A percentile compares a stretch with the other conserved stretches of the same genome.
These are phyloP conservation scores for Paradoxurus hermaphroditus DNA, from an alignment of 2,113 vertebrate species.

Conservation along the genomic window DNA sequence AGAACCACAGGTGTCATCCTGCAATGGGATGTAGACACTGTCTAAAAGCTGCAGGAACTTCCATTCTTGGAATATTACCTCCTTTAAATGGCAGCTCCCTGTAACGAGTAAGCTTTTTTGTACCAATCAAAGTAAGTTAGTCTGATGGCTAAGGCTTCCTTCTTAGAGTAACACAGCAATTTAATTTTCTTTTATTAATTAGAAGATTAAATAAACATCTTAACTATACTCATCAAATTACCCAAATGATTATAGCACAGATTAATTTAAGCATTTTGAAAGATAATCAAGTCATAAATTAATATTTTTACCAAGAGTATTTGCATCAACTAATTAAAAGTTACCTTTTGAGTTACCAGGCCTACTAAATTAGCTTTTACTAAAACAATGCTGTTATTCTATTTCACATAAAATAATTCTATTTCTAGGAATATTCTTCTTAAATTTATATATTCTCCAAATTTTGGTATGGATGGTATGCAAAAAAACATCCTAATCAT, in stretches of 20 bases:
- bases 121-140: not conserved
- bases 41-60: not conserved
- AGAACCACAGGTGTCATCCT: not conserved
- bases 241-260: not conserved
- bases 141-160: not conserved
- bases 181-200: slow-evolving; percentile 44
- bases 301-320: not conserved
- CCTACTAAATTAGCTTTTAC: slow-evolving; percentile 5
- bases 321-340: slow-evolving; percentile 45
- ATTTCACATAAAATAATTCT: slow-evolving; percentile 5
- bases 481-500: not conserved
- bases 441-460: slow-evolving; percentile 26
- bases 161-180: slow-evolving; percentile 1
- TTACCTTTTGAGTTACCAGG: slow-evolving; percentile 37
- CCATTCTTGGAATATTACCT: not conserved
- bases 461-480: not conserved
- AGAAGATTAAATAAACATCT: slow-evolving; percentile 7
- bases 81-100: not conserved
- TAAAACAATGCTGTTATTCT: not conserved
- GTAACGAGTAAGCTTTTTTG: not conserved
- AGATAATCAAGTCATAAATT: slow-evolving; percentile 41
- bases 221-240: slow-evolving; percentile 13
- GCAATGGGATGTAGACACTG: not conserved
- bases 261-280: slow-evolving; percentile 47
- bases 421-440: not conserved